Evolutionary conservation across 1,140 invertebrate species (phyloP), one percentile per base, ranked within the genome.

Genomic region (Drosophila aff.): DNA sequence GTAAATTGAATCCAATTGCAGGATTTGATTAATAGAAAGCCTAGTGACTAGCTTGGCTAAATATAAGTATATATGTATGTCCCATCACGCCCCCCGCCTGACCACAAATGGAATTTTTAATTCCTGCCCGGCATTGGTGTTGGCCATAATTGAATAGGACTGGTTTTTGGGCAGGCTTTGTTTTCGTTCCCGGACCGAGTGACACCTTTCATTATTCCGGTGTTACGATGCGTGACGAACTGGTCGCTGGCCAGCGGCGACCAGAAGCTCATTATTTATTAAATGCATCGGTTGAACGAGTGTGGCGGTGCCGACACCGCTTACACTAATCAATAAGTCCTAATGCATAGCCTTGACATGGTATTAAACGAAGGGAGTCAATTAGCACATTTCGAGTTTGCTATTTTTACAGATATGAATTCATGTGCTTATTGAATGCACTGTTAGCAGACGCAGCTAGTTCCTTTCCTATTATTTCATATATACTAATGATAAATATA

Each of bases 101-200:
- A 46, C 10, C 26, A 36, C 26, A 75, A 85, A 85, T 79, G 40
- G 79, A 82, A 87, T 86, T 83, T 87, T 87, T 74, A 83, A 87
- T 87, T 36, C 50, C 3, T 57, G 21, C 9, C 52, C 49, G 53
- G 18, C 47, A 52, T 13, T 28, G 58, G 33, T 58, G 36, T 33
- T 33, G 44, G 44, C 44, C 49, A 46, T 82, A 82, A 86, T 87
- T 77, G 76, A 80, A 73, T 55, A 55, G 79, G 79, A 38, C 53
- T 79, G 59, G 23, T 33, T 43, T n/a, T 31, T 83, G 59, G 60
- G 52, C 31, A 57, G 75, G 33, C 47, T 77, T 69, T 87, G 67
- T 82, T 87, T 79, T 72, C 21, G 21, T 58, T 47, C 21, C 31
- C 55, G 63, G 40, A 59, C 50, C 28, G 40, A 46, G 49, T 47